Base-by-base conservation (phyloP, 2,113 vertebrate species). In the Amphilophus citrinellus region DNA sequence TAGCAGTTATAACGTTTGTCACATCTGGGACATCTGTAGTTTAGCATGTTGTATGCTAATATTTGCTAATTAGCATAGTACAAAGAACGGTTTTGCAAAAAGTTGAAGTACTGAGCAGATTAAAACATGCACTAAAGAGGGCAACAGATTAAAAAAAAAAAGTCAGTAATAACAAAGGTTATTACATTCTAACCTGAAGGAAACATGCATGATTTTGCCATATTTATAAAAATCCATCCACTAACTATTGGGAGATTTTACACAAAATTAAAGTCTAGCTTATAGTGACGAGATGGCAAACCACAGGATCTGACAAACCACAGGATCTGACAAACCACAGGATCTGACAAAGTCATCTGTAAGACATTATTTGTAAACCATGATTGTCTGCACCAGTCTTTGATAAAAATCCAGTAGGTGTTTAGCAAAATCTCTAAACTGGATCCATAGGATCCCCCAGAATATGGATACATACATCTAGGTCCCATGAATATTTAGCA, bases 21-120 rank as follows among this genome's bases (percentile, higher is more conserved):
- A 11, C 6, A 11, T 11, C 39, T 42, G 39, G 10, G 39, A 42
- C 39, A 8, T 37, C 8, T 42, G 39, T 44, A 44, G 42, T 14
- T 44, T 44, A 44, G 1, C 4, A 4, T 14, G 42, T 14, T 44
- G 13, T 0, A 14, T 44, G 42, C 4, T 14, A 44, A 44, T 14
- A 44, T 44, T 44, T 44, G 3, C 11, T 44, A 44, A 20, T 0
- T 0, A 71, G 18, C 44, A 71, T 71, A 71, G 50, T 50, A 30
- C 22, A 11, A 44, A 44, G 10, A 44, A 44, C 1, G 5, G 44
- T 71, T 50, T 15, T 20, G 3, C 0, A 50, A 30, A 30, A 1
- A 30, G 47, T 50, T 42, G 13, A 44, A 44, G 39, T 44, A 44
- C 3, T 65, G 11, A 22, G 37, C 37, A 24, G 7, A 66, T 30